Evolutionary conservation across 2,888 invertebrate genomes (phyloP), one percentile per base, ranked within the genome.

Genomic region (Thalpophila matura): DNA sequence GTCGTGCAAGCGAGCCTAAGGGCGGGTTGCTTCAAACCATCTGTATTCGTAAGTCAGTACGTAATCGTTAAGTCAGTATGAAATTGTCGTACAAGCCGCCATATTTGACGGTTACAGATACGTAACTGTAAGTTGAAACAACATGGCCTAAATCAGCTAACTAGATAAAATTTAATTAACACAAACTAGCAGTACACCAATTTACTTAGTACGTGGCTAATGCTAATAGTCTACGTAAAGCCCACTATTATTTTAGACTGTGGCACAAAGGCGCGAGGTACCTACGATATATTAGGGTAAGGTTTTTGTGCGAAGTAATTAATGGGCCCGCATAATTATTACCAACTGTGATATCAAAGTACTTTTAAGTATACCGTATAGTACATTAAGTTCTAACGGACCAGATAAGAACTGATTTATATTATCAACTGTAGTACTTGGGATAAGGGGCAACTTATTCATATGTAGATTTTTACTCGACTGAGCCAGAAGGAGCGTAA

Each of bases 251-350:
- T 62, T 55, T 37, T 47, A 70, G n/a, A 22, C 53, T 33, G 46
- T 70, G 54, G 53, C 6, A 10, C 26, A 35, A 60, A 69, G 60
- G 46, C 38, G 33, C 9, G 18, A 64, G 46, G 42, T 47, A 50
- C 35, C 37, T 14, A 43, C 53, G 22, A 58, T 69, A 54, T 59
- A 66, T 66, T 42, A 53, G 42, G 74, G 60, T 54, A 50, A 5
- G 38, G 51, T 73, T 66, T 66, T 70, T 73, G 60, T 60, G 14
- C 22, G 20, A 54, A 51, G 54, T 74, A 60, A 73, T 73, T 60
- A 60, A 67, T 66, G 60, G 31, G 1, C 49, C 55, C 65, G 45
- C 50, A 70, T 73, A 59, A 73, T 70, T 65, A 66, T 66, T 49
- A 49, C 71, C 26, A 1, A 65, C 49, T 27, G 46, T 29, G 67